A percentile compares a stretch with the other conserved stretches of the same genome.
Conservation (phyloP, 2,113 vertebrate species). For the Pica pica region DNA sequence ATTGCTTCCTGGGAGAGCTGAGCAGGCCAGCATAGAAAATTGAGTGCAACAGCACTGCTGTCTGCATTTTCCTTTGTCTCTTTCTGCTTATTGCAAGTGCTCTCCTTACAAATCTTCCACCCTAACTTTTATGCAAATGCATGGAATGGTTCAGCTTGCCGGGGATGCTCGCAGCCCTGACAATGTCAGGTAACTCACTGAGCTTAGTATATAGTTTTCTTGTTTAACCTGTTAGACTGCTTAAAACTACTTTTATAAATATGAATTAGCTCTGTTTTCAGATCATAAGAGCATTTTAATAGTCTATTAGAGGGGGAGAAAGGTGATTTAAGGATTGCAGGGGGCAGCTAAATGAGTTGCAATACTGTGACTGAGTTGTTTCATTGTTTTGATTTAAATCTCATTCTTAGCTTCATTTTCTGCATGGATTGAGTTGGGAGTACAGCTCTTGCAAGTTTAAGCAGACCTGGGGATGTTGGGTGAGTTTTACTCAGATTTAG, state of each 20-base stretch:
- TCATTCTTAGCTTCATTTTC: not conserved
- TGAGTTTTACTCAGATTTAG: not conserved
- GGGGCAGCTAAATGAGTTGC: not conserved
- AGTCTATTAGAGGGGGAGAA: not conserved
- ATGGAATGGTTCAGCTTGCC: not conserved
- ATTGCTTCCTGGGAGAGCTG: not conserved
- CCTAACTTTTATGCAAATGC: not conserved
- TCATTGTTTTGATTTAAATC: not conserved
- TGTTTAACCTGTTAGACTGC: not conserved
- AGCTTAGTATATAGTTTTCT: not conserved
- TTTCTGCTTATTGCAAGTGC: not conserved
- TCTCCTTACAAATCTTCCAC: not conserved
- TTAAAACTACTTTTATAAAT: not conserved
- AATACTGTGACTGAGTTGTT: not conserved
- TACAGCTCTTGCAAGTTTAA: not conserved
- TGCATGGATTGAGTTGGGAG: not conserved
- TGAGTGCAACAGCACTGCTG: not conserved
- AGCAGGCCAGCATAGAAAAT: conserved; percentile 1
- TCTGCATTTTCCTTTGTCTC: not conserved
- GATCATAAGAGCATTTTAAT: not conserved
- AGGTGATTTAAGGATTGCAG: not conserved
- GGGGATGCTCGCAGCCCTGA: not conserved
- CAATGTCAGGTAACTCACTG: not conserved
- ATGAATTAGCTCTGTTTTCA: not conserved
- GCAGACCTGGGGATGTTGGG: not conserved